These are phyloP conservation scores for Eumeta japonica DNA, from an alignment of 1,140 invertebrate species.

Conservation along the genomic window DNA sequence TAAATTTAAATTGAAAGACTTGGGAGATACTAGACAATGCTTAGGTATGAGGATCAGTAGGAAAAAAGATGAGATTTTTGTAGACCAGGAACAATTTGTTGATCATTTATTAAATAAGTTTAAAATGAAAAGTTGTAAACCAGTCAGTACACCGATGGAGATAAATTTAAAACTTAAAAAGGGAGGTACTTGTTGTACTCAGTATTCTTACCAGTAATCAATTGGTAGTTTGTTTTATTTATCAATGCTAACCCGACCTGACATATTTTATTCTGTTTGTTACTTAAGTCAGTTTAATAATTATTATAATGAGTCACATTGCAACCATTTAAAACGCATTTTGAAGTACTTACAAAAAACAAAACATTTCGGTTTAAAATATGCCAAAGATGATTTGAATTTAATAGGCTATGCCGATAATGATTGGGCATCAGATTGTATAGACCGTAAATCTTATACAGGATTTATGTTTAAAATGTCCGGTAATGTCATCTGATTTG, in stretches of 20 bases:
- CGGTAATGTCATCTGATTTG: neutral
- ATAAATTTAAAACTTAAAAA: neutral
- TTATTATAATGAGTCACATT: neutral
- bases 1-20: conserved; percentile 18
- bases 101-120: neutral
- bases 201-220: neutral
- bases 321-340: neutral
- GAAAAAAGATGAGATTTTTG: conserved; percentile 8
- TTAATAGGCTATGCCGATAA: neutral
- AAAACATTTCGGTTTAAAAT: neutral
- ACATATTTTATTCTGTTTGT: neutral
- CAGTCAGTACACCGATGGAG: conserved; percentile 7
- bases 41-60: conserved; percentile 14
- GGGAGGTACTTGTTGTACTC: neutral
- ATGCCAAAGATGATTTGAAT: neutral
- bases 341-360: conserved; percentile 1
- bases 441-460: neutral
- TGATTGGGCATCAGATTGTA: neutral
- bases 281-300: neutral
- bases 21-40: conserved; percentile 13
- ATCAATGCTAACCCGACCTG: neutral
- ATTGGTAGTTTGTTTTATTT: neutral
- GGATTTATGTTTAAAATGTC: neutral
- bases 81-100: conserved; percentile 4
- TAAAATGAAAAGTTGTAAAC: neutral